A percentile compares a stretch with the other conserved stretches of the same genome.
Evolutionary conservation across 2,797 vertebrate genomes (phyloP).

Genomic region (Staurois parvus): DNA sequence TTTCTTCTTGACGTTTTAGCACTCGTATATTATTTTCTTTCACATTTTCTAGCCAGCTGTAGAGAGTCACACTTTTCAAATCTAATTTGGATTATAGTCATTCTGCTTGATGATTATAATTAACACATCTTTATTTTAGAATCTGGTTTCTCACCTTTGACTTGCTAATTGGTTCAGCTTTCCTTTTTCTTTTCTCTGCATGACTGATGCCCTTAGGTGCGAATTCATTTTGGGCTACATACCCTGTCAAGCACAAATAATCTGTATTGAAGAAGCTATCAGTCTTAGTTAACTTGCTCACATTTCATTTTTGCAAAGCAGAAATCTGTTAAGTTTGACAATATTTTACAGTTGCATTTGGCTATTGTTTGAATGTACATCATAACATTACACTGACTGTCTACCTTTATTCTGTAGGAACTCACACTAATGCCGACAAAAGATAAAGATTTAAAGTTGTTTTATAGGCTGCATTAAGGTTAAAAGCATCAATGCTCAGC

Average conservation of each 20-base stretch:
- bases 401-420: no score
- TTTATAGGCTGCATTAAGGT: no score
- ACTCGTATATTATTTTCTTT: slow-evolving; percentile 2
- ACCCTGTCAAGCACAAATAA: neutral
- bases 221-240: neutral
- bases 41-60: slow-evolving; percentile 5
- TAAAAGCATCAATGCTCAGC: no score
- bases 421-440: no score
- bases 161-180: slow-evolving; percentile 15
- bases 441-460: no score
- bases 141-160: slow-evolving; percentile 24
- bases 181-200: neutral
- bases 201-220: neutral
- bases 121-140: slow-evolving; percentile 40
- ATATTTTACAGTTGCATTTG: no score
- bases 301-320: no score
- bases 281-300: neutral
- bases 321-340: no score
- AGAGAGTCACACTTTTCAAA: slow-evolving; percentile 36
- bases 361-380: no score
- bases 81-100: slow-evolving; percentile 36
- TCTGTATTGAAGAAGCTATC: neutral
- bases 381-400: no score
- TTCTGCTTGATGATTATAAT: slow-evolving; percentile 28
- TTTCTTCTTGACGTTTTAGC: neutral